These are phyloP conservation scores for Hestina assimilis DNA, from an alignment of 1,140 invertebrate species.

Conservation along the genomic window DNA sequence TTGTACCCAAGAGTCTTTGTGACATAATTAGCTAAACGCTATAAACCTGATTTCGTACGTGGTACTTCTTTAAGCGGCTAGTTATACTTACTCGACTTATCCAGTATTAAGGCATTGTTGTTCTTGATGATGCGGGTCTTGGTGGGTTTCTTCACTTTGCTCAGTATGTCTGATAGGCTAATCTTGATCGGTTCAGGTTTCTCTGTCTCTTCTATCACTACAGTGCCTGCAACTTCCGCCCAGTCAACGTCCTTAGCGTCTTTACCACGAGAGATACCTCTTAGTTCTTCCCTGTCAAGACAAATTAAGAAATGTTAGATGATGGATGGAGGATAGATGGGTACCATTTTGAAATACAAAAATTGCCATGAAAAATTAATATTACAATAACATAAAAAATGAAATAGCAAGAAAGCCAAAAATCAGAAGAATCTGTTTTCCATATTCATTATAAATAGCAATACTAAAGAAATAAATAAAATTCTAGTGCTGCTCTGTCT, in stretches of 20 bases:
- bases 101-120: conserved; percentile 61
- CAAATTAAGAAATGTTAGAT: not conserved
- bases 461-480: too few species aligned
- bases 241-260: conserved; percentile 92
- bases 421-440: too few species aligned
- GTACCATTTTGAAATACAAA: too few species aligned
- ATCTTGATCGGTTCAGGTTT: conserved; percentile 90
- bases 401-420: too few species aligned
- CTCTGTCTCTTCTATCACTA: conserved; percentile 77
- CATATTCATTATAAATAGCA: too few species aligned
- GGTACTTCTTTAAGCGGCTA: not conserved
- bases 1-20: too few species aligned
- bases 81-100: conserved; percentile 76
- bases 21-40: too few species aligned
- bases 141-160: conserved; percentile 81
- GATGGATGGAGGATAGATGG: too few species aligned
- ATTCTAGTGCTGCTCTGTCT: too few species aligned
- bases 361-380: too few species aligned
- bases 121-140: conserved; percentile 80
- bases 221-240: conserved; percentile 82
- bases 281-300: conserved; percentile 86
- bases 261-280: conserved; percentile 88
- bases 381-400: too few species aligned
- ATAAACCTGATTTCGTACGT: not conserved
- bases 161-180: conserved; percentile 85